Percentiles rank a stretch among this genome's conserved stretches.
These are phyloP conservation scores for Ptilodon capucinus DNA, from an alignment of 2,888 invertebrate species.

Conservation along the genomic window DNA sequence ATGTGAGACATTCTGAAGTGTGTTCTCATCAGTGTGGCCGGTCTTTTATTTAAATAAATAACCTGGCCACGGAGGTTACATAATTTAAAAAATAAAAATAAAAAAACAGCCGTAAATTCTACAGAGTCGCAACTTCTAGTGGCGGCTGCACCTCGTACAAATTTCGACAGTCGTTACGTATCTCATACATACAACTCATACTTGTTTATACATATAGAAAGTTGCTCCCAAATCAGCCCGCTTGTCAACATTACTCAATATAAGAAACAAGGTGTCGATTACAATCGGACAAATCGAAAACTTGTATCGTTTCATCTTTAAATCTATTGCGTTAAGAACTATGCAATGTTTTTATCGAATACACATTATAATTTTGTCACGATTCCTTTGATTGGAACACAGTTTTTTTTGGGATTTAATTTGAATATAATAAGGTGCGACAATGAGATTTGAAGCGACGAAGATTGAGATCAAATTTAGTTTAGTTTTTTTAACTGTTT, in stretches of 20 bases:
- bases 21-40: no score
- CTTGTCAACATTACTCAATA: constrained; percentile 71
- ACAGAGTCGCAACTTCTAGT: constrained; percentile 9
- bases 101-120: not conserved
- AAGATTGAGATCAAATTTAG: constrained; percentile 20
- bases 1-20: no score
- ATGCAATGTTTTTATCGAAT: constrained; percentile 1
- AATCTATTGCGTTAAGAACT: constrained; percentile 9
- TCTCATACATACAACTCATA: constrained; percentile 47
- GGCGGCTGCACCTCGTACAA: constrained; percentile 33
- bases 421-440: constrained; percentile 47
- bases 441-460: constrained; percentile 23
- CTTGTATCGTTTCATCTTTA: constrained; percentile 24
- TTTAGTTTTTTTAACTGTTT: not conserved
- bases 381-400: constrained; percentile 38
- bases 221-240: constrained; percentile 71
- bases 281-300: constrained; percentile 21
- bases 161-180: constrained; percentile 59
- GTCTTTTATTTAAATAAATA: no score
- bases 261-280: constrained; percentile 28
- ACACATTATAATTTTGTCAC: constrained; percentile 10
- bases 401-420: constrained; percentile 42
- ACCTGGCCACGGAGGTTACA: not conserved
- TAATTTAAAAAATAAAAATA: not conserved
- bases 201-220: constrained; percentile 71